Evolutionary conservation across 2,888 invertebrate genomes (phyloP), one percentile per base, ranked within the genome.

Genomic region (Yponomeuta malinellus): DNA sequence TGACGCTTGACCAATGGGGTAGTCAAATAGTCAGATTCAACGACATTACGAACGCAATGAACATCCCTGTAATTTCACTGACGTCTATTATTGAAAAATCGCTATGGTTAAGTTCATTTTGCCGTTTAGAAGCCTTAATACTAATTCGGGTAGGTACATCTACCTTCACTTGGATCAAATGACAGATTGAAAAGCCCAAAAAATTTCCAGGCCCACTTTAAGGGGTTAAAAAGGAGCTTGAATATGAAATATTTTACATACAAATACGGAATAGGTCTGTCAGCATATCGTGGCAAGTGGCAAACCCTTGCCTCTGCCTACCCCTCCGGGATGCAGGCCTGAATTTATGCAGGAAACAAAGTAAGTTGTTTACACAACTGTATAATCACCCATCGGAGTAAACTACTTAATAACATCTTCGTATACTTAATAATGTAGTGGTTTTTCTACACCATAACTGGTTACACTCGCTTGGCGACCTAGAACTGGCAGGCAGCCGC

Each of bases 401-500:
- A 59, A 15, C 15, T 59, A 59, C 15, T 59, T 59, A 59, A 59
- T 59, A 59, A 59, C 15, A 59, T 59, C 52, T 59, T 59, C 15
- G 52, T 59, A 15, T 43, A 43, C 43, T 59, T 59, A 15, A 59
- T 59, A 59, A 15, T 15, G 52, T 59, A 59, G 52, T 15, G 15
- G 52, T 12, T 15, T 59, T 59, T 59, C 5, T 59, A 59, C 52
- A 59, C 52, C 52, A 59, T 59, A 59, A 59, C 52, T 59, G 52
- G 52, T 59, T 59, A 15, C 52, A 10, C 52, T 59, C 84, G 43
- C 43, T 6, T 1, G 86, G 81, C 86, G 88, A 85, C 90, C 90
- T 88, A 90, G 89, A 89, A 88, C 88, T 89, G 87, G 85, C 72
- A 79, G 81, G 82, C 75, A 43, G 43, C 71, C 78, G 75, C 79